A percentile compares a stretch with the other conserved stretches of the same genome.
phyloP scores from a whole-genome alignment of 2,888 invertebrate genomes.

The Hypsopygia costalis region DNA sequence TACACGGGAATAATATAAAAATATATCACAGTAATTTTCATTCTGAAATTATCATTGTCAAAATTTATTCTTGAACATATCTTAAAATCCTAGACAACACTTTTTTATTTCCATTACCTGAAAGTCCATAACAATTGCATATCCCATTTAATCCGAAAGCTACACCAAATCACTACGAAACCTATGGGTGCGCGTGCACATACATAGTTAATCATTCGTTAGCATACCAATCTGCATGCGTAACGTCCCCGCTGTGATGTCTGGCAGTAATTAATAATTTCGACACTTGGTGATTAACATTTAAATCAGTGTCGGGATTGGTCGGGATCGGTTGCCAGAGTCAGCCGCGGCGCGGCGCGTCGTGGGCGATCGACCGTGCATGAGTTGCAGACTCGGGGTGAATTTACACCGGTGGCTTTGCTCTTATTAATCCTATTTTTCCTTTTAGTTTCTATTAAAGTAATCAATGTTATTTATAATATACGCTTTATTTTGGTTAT shows the following conservation, averaged over 20 bases:
- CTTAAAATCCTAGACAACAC: too few species aligned
- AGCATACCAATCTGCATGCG: conserved; percentile 77
- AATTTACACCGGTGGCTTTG: conserved; percentile 20
- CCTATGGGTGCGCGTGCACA: conserved; percentile 34
- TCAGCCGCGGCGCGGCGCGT: conserved; percentile 17
- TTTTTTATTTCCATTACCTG: too few species aligned
- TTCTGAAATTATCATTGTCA: too few species aligned
- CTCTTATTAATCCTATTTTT: too few species aligned
- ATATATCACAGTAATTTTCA: too few species aligned
- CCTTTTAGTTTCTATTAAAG: too few species aligned
- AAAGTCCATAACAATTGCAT: too few species aligned
- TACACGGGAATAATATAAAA: too few species aligned
- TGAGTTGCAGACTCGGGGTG: conserved; percentile 15
- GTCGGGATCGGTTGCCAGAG: conserved; percentile 26
- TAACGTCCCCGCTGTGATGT: conserved; percentile 54
- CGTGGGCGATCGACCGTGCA: conserved; percentile 30
- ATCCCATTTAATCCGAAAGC: neutral
- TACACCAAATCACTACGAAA: conserved; percentile 23
- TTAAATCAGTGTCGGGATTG: conserved; percentile 60
- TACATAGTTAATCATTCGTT: conserved; percentile 76
- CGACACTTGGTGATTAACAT: conserved; percentile 74
- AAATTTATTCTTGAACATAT: too few species aligned
- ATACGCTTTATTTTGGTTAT: too few species aligned
- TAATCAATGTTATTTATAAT: too few species aligned
- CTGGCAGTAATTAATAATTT: conserved; percentile 75